Percentiles rank a stretch among this genome's conserved stretches.
These are phyloP conservation scores for Brachionus koreanus DNA, from an alignment of 1,140 invertebrate species.

Conservation along the genomic window DNA sequence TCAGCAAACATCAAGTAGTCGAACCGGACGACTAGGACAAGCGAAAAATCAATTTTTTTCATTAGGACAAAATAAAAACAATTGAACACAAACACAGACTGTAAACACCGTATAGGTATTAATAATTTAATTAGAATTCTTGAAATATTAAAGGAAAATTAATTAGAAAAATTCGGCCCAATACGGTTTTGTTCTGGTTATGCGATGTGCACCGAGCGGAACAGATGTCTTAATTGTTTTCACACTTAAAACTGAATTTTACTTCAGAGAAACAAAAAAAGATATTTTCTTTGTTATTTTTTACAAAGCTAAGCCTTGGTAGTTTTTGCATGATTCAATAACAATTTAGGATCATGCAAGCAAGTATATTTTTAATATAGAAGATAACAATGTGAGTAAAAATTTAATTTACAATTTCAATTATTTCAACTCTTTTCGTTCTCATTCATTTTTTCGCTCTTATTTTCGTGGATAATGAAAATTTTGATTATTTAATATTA, in stretches of 20 bases:
- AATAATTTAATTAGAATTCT: constrained; percentile 22
- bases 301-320: neutral
- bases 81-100: constrained; percentile 21
- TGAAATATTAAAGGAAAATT: constrained; percentile 23
- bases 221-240: neutral
- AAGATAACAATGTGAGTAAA: neutral
- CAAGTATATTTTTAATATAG: neutral
- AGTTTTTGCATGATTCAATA: neutral
- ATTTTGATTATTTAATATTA: constrained; percentile 3
- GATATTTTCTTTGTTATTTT: neutral
- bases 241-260: neutral
- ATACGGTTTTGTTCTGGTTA: neutral
- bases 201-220: neutral
- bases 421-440: neutral
- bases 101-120: constrained; percentile 12
- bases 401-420: constrained; percentile 20
- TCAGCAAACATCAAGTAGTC: neutral
- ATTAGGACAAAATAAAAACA: constrained; percentile 1
- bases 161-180: constrained; percentile 14
- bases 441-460: neutral
- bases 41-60: constrained; percentile 17
- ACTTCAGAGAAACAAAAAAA: neutral
- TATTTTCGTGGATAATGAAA: neutral
- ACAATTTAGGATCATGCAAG: neutral
- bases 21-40: neutral